Percentiles rank a stretch among this genome's conserved stretches.
These are phyloP conservation scores for Rotaria macrura DNA, from an alignment of 2,888 invertebrate genomes.

Conservation along the genomic window DNA sequence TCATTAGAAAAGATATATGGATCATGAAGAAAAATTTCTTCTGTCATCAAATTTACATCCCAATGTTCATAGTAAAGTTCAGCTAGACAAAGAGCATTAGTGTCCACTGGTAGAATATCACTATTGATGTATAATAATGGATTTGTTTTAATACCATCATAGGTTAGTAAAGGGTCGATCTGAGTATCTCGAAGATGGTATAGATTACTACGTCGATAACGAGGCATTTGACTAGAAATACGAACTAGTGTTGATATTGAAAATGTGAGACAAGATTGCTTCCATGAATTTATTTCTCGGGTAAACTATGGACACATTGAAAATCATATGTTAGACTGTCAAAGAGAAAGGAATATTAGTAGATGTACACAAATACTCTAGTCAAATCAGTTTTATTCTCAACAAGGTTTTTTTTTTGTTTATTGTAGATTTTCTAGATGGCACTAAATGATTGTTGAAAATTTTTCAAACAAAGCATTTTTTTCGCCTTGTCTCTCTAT, in stretches of 20 bases:
- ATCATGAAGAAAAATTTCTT: background rate
- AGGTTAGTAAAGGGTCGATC: background rate
- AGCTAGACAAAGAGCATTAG: background rate
- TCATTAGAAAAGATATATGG: background rate
- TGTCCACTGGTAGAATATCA: background rate
- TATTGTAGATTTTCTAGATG: no score
- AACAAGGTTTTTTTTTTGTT: no score
- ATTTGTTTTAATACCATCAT: constrained; percentile 9
- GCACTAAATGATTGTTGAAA: no score
- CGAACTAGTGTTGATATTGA: no score
- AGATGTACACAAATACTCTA: background rate
- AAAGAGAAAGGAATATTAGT: background rate
- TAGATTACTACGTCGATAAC: background rate
- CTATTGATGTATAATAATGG: background rate
- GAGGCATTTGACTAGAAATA: background rate
- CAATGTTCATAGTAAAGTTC: background rate
- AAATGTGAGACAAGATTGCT: no score
- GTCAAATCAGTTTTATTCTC: no score
- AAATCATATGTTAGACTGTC: background rate
- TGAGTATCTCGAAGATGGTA: background rate
- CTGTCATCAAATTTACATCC: background rate
- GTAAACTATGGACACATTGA: background rate
- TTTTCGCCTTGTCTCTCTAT: no score
- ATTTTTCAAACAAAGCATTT: no score
- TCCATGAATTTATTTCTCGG: background rate